Evolutionary conservation across 1,140 invertebrate species (phyloP), one percentile per base, ranked within the genome.

Genomic region (Heliconius nattereri): DNA sequence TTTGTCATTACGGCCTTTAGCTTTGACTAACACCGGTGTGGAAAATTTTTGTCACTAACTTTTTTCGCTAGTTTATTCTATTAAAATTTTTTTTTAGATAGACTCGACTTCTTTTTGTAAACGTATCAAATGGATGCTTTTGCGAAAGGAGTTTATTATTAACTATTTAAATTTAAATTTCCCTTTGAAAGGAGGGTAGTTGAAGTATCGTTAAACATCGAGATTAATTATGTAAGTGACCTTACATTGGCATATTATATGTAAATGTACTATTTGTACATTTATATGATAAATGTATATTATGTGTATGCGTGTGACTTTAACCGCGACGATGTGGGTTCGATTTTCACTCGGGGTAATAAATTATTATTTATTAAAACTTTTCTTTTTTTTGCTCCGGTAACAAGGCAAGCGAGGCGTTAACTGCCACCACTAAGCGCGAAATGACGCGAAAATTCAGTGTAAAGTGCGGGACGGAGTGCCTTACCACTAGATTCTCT

Each of bases 1-100:
- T 75, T 66, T 66, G 60, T 75, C 35, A 75, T 75, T 75, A 75
- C 74, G 52, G 40, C 73, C 20, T 75, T 66, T 75, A 75, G 74
- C 54, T 75, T 66, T 60, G 74, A 60, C 74, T 60, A 75, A 66
- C 74, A 66, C 37, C 49, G 49, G 73, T 29, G 49, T 57, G 54
- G 32, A 60, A 75, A 66, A 37, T 75, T 75, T 75, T 57, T 54
- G 54, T 66, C 74, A 75, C 74, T 54, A 37, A 75, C 57, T 11
- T 66, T 66, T 66, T 66, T 11, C 8, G 57, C 23, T 66, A 66
- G 57, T 23, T 66, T 13, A 66, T 66, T 60, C 23, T 6, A 11
- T 66, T 66, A 57, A 57, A 57, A 3, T 5, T 9, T 20, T 60
- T 66, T 66, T 66, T 26, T 66, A 57, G 23, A 66, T 23, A 66